Conservation (phyloP, 2,797 vertebrate genomes). For the Meda fulgida region DNA sequence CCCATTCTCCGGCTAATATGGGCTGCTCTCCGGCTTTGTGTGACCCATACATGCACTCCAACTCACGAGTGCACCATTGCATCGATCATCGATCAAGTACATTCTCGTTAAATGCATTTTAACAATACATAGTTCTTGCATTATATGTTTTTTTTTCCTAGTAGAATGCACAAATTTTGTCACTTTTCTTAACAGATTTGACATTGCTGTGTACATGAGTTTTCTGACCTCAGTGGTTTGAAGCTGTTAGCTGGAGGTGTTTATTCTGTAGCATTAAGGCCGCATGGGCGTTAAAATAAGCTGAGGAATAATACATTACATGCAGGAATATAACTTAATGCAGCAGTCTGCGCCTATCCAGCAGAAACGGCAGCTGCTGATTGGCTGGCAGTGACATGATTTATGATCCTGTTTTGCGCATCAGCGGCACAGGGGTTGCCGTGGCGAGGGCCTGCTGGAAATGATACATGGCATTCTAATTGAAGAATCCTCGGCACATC, state of each 20-base stretch:
- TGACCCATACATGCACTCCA: constrained; percentile 43
- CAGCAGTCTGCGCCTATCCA: constrained; percentile 48
- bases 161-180: neutral
- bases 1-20: constrained; percentile 44
- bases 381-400: constrained; percentile 65
- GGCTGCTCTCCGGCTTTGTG: constrained; percentile 39
- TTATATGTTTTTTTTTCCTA: neutral
- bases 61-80: constrained; percentile 37
- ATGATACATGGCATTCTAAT: constrained; percentile 66
- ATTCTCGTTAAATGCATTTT: constrained; percentile 11
- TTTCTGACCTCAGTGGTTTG: constrained; percentile 43
- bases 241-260: constrained; percentile 43
- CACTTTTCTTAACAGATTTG: neutral
- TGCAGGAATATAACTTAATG: constrained; percentile 56
- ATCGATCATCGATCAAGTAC: constrained; percentile 48
- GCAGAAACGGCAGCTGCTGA: constrained; percentile 56
- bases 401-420: constrained; percentile 60
- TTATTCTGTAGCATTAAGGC: constrained; percentile 55
- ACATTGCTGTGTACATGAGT: neutral
- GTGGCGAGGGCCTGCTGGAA: constrained; percentile 52
- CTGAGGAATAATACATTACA: constrained; percentile 57
- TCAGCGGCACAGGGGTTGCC: constrained; percentile 51
- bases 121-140: neutral
- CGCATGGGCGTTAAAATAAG: constrained; percentile 46
- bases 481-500: constrained; percentile 59